Evolutionary conservation across 2,113 vertebrate species (phyloP).

Genomic region (Periophthalmus modestus): DNA sequence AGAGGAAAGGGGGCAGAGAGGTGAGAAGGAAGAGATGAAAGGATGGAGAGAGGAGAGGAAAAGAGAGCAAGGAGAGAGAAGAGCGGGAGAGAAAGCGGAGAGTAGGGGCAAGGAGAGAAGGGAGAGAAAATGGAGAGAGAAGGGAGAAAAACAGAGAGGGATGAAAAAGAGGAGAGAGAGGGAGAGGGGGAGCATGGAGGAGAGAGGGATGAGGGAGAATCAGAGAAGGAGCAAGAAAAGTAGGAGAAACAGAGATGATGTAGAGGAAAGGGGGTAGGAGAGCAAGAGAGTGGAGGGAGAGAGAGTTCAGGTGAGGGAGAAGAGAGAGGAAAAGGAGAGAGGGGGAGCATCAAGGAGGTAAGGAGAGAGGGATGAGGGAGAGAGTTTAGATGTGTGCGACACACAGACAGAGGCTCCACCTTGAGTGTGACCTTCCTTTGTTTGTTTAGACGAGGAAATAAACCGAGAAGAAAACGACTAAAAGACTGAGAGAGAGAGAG

Average conservation of each 20-base stretch:
- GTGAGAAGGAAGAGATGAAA: background rate
- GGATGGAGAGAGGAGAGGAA: background rate
- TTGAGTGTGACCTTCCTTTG: background rate
- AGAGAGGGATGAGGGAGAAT: too few relatives aligned
- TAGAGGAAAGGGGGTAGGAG: too few relatives aligned
- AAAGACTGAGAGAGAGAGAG: background rate
- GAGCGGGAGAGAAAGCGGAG: background rate
- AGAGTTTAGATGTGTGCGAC: background rate
- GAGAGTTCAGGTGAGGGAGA: too few relatives aligned
- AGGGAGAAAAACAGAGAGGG: background rate
- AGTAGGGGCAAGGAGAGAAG: too few relatives aligned
- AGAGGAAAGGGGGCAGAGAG: too few relatives aligned
- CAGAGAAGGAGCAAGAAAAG: too few relatives aligned
- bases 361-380: background rate
- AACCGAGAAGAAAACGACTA: background rate
- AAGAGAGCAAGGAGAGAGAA: background rate
- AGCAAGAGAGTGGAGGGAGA: background rate
- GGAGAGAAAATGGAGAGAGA: background rate
- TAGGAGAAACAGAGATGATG: background rate
- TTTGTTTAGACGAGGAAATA: background rate
- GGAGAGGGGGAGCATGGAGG: background rate
- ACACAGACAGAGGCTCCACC: background rate
- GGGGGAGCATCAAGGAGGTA: too few relatives aligned
- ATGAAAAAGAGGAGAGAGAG: background rate
- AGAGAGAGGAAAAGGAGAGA: too few relatives aligned